Conservation (phyloP, 2,888 invertebrate species). For the Meandrusa payeni region DNA sequence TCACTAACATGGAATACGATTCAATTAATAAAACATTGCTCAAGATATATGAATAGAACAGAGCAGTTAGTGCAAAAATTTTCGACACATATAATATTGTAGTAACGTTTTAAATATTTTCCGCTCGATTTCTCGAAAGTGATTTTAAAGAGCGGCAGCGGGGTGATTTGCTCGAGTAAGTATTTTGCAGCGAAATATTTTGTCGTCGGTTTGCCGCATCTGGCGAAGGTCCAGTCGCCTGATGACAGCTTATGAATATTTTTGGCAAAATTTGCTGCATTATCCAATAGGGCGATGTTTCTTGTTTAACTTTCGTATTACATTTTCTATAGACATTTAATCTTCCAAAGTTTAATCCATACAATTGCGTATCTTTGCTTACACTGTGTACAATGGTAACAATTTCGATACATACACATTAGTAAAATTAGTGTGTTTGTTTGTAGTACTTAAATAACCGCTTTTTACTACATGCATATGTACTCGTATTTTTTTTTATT, state of each 20-base stretch:
- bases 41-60: too few species aligned
- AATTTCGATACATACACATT: too few species aligned
- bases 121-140: constrained; percentile 65
- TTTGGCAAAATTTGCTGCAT: constrained; percentile 70
- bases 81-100: constrained; percentile 35
- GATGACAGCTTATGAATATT: constrained; percentile 81
- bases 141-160: constrained; percentile 66
- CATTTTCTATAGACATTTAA: constrained; percentile 29
- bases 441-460: too few species aligned
- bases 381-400: too few species aligned
- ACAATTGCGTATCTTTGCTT: too few species aligned
- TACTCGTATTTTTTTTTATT: too few species aligned
- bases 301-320: constrained; percentile 63
- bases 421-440: too few species aligned
- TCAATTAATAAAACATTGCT: too few species aligned
- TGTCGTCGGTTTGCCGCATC: constrained; percentile 72
- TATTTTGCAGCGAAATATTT: constrained; percentile 76
- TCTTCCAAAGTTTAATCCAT: too few species aligned
- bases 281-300: constrained; percentile 57
- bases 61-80: too few species aligned
- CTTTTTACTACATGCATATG: too few species aligned
- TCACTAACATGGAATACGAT: too few species aligned
- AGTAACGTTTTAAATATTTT: constrained; percentile 47
- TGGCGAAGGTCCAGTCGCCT: constrained; percentile 76
- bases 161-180: constrained; percentile 71